Conservation (phyloP, 2,888 invertebrate genomes). For the Apoda limacodes region DNA sequence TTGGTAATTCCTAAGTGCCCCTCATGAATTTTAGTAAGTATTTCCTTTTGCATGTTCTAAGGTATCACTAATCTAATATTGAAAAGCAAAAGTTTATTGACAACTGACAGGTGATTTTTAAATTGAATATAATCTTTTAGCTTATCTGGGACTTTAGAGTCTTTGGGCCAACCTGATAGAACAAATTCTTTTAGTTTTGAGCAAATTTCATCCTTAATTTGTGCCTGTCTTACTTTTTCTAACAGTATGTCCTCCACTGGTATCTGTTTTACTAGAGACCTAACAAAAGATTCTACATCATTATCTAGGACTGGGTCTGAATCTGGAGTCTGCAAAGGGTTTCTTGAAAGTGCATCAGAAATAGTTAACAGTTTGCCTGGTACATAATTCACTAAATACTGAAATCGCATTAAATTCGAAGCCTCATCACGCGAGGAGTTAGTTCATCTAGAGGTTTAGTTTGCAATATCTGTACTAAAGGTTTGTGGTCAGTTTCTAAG, state of each 20-base stretch:
- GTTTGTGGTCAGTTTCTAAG: too few relatives aligned
- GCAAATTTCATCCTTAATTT: constrained; percentile 1
- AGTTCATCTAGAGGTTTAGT: too few relatives aligned
- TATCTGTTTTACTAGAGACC: not conserved
- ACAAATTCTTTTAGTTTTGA: not conserved
- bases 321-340: not conserved
- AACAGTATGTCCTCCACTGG: not conserved
- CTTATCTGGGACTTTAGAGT: constrained; percentile 1
- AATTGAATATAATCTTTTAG: constrained; percentile 5
- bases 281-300: too few relatives aligned
- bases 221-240: constrained; percentile 1
- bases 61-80: too few relatives aligned
- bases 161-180: constrained; percentile 1
- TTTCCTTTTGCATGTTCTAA: constrained; percentile 4
- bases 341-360: constrained; percentile 19
- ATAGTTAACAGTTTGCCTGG: constrained; percentile 19
- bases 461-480: too few relatives aligned
- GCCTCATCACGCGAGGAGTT: constrained; percentile 13
- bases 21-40: constrained; percentile 7
- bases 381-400: constrained; percentile 16
- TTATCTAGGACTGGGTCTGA: too few relatives aligned
- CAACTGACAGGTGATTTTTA: constrained; percentile 4
- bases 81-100: not conserved
- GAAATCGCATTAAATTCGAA: constrained; percentile 20
- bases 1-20: too few relatives aligned